phyloP scores from a whole-genome alignment of 1,140 invertebrate species.

The Tetragonula clypearis region DNA sequence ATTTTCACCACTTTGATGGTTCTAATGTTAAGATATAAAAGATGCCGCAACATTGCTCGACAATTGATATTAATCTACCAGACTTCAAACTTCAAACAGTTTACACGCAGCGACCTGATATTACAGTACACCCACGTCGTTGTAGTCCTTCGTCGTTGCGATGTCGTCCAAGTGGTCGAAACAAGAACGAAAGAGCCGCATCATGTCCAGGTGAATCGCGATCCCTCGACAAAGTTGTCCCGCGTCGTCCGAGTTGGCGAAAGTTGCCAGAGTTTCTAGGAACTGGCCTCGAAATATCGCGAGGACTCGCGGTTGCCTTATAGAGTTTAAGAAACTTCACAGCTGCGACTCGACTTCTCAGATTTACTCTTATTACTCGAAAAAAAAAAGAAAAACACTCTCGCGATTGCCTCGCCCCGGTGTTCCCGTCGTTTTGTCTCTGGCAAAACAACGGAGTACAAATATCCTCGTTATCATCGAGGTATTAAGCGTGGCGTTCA shows the following conservation, averaged over 20 bases:
- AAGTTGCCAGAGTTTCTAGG: slow-evolving; percentile 14
- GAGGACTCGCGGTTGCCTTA: slow-evolving; percentile 29
- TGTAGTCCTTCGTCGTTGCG: no score
- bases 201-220: slow-evolving; percentile 24
- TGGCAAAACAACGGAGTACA: neutral
- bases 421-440: neutral
- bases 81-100: no score
- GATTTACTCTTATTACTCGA: slow-evolving; percentile 13
- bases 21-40: no score
- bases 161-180: neutral
- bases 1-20: no score
- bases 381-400: neutral
- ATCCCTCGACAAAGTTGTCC: slow-evolving; percentile 22
- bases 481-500: neutral
- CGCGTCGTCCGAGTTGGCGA: slow-evolving; percentile 16
- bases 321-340: slow-evolving; percentile 34
- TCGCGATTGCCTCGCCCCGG: neutral
- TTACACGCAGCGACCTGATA: no score
- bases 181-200: slow-evolving; percentile 4
- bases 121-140: no score
- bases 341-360: slow-evolving; percentile 1
- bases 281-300: slow-evolving; percentile 29
- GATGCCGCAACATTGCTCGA: no score
- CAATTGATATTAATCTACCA: no score
- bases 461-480: neutral